These are phyloP conservation scores for Pentalonia nigronervosa DNA, from an alignment of 1,140 invertebrate species.

Conservation along the genomic window DNA sequence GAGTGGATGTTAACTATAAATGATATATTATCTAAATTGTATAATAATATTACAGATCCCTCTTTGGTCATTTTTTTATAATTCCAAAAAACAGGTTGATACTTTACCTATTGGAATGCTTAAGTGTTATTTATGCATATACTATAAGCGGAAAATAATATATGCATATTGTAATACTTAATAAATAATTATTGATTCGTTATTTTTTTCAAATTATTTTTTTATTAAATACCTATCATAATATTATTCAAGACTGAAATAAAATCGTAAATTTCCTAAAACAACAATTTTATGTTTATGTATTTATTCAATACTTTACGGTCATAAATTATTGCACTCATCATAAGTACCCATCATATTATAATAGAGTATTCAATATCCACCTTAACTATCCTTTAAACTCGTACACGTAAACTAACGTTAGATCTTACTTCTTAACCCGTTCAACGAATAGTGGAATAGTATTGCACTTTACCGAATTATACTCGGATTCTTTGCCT, in stretches of 20 bases:
- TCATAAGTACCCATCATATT: not conserved
- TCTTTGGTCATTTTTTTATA: not conserved
- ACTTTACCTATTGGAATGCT: not conserved
- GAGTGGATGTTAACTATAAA: not conserved
- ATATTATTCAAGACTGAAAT: not conserved
- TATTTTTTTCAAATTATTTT: not conserved
- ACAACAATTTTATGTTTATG: not conserved
- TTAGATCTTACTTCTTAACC: not conserved
- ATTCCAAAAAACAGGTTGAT: not conserved
- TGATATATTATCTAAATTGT: not conserved
- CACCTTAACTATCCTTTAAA: not conserved
- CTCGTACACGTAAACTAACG: not conserved
- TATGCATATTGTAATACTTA: not conserved
- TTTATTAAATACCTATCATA: no score
- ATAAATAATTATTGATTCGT: not conserved
- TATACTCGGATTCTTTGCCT: not conserved
- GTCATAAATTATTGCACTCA: not conserved
- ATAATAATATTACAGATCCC: not conserved
- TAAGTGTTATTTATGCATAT: not conserved
- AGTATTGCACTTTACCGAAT: not conserved
- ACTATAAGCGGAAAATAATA: not conserved
- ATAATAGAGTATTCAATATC: not conserved
- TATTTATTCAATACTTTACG: not conserved
- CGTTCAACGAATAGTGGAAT: not conserved
- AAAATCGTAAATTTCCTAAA: not conserved